Evolutionary conservation across 2,888 invertebrate genomes (phyloP).

Genomic region (Dromius quadrimaculatus): DNA sequence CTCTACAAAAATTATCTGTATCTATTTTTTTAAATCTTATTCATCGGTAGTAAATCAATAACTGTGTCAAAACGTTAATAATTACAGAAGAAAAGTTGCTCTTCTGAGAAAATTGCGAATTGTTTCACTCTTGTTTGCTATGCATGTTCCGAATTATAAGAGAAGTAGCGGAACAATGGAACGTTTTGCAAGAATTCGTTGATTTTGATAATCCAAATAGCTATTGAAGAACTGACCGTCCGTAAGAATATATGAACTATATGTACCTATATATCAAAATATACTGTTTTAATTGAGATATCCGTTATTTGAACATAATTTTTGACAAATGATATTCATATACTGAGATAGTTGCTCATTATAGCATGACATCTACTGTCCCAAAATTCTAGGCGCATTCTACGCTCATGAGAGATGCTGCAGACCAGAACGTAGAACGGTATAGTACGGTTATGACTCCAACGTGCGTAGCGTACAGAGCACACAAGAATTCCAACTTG

Average conservation of each 20-base stretch:
- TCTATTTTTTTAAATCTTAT: too few relatives aligned
- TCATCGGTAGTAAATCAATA: too few relatives aligned
- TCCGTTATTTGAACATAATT: slow-evolving; percentile 21
- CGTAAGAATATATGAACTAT: background rate
- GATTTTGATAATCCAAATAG: too few relatives aligned
- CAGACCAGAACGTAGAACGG: slow-evolving; percentile 19
- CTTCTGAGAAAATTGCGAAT: too few relatives aligned
- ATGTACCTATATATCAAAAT: background rate
- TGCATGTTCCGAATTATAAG: too few relatives aligned
- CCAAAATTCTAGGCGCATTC: background rate
- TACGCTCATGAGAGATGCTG: background rate
- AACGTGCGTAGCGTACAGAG: background rate
- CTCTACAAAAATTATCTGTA: too few relatives aligned
- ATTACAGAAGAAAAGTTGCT: too few relatives aligned
- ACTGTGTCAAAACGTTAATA: too few relatives aligned
- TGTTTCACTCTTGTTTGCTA: too few relatives aligned
- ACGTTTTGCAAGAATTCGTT: too few relatives aligned
- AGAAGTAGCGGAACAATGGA: too few relatives aligned
- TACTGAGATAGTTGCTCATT: slow-evolving; percentile 16
- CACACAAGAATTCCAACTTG: background rate
- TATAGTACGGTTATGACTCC: slow-evolving; percentile 1
- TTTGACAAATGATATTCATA: slow-evolving; percentile 15
- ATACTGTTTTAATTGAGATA: background rate
- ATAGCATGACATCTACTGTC: slow-evolving; percentile 3
- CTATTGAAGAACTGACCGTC: too few relatives aligned